phyloP scores from a whole-genome alignment of 2,888 invertebrate genomes.

The Drosophila cognata region DNA sequence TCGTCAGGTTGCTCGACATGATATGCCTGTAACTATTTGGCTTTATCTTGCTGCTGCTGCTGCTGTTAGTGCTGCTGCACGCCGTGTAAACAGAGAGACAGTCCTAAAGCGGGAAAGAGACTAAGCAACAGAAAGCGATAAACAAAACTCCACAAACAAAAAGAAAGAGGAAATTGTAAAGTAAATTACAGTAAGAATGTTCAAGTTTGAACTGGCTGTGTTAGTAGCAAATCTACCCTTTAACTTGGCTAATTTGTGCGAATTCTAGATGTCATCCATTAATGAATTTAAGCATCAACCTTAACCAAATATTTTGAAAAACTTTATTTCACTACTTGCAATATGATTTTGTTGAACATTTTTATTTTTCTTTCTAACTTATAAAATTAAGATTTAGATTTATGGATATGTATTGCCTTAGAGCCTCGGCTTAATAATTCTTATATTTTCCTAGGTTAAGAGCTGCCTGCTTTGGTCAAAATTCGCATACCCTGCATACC shows the following conservation, averaged over 20 bases:
- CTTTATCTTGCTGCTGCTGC: slow-evolving; percentile 69
- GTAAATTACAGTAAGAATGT: background rate
- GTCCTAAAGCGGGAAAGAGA: slow-evolving; percentile 21
- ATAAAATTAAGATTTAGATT: too few relatives aligned
- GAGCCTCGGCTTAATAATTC: background rate
- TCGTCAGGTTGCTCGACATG: slow-evolving; percentile 65
- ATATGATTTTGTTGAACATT: background rate
- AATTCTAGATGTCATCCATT: background rate
- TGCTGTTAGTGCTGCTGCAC: slow-evolving; percentile 41
- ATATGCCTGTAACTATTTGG: slow-evolving; percentile 74
- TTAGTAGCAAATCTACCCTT: slow-evolving; percentile 4
- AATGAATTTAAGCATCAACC: background rate
- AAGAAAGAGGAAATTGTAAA: background rate
- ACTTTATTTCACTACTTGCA: background rate
- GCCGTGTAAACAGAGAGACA: slow-evolving; percentile 52
- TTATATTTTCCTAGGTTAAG: background rate
- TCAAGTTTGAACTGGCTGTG: too few relatives aligned
- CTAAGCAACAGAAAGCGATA: slow-evolving; percentile 33
- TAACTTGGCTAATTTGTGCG: background rate
- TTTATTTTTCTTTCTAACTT: background rate
- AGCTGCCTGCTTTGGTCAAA: background rate
- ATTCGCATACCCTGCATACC: background rate
- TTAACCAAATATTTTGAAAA: background rate
- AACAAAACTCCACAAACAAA: slow-evolving; percentile 40
- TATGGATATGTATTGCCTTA: too few relatives aligned